These are phyloP conservation scores for Lepilemur septentrionalis DNA, from an alignment of 2,797 vertebrate genomes.

Conservation along the genomic window DNA sequence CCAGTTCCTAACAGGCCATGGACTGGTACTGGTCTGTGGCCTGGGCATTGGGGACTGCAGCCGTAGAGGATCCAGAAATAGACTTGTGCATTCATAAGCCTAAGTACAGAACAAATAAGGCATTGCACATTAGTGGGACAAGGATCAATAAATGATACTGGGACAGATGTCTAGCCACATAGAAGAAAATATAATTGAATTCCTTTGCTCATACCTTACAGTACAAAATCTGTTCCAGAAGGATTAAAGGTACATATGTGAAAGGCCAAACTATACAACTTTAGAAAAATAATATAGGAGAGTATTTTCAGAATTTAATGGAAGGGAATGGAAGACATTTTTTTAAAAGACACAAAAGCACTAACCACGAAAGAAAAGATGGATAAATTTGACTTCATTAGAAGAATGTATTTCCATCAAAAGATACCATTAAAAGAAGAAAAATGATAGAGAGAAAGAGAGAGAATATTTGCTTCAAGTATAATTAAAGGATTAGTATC, in stretches of 20 bases:
- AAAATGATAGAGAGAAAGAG: background rate
- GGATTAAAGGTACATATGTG: background rate
- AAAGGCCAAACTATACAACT: background rate
- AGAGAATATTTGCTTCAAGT: background rate
- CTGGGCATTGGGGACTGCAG: too few species aligned
- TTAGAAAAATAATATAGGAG: background rate
- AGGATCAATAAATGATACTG: background rate
- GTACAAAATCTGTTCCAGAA: background rate
- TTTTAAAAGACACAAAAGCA: background rate
- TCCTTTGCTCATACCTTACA: background rate
- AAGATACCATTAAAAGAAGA: background rate
- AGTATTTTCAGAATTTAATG: background rate
- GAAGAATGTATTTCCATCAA: background rate
- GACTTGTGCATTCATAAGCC: background rate
- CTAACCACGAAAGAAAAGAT: background rate
- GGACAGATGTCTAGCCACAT: background rate
- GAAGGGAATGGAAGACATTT: background rate
- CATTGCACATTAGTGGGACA: background rate
- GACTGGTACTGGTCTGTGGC: too few species aligned
- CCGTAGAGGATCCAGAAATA: background rate
- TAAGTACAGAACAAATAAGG: background rate
- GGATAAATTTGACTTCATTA: background rate
- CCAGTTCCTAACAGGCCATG: too few species aligned
- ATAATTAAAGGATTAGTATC: background rate
- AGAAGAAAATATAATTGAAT: background rate